These are phyloP conservation scores for Leucophenga maculata DNA, from an alignment of 2,888 invertebrate genomes.

Conservation along the genomic window DNA sequence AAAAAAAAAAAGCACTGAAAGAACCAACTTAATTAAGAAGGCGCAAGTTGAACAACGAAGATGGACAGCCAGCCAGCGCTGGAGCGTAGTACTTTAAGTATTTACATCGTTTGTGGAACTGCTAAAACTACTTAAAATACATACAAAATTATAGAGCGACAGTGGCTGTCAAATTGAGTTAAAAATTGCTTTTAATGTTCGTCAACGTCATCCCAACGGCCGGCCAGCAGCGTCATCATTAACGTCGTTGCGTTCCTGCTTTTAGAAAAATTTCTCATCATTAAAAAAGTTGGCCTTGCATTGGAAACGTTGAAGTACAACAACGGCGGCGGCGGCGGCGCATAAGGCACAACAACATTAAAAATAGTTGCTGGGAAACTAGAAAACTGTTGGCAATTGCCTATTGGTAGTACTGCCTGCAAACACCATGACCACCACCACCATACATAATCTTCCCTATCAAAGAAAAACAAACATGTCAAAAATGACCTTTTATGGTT, in stretches of 20 bases:
- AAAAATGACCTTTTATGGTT: slow-evolving; percentile 17
- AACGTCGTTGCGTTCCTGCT: not conserved
- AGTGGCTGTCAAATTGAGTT: slow-evolving; percentile 21
- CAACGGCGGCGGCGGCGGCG: not conserved
- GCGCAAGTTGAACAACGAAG: slow-evolving; percentile 14
- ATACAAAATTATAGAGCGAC: slow-evolving; percentile 12
- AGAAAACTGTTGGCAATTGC: no score
- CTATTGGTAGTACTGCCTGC: not conserved
- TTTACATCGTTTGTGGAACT: not conserved
- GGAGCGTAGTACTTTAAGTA: not conserved
- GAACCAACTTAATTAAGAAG: slow-evolving; percentile 10
- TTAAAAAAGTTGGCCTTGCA: not conserved
- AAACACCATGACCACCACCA: not conserved
- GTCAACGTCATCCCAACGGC: slow-evolving; percentile 4
- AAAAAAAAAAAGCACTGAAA: not conserved
- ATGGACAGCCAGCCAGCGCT: slow-evolving; percentile 20
- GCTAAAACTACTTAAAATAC: not conserved
- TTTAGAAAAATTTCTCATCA: slow-evolving; percentile 10
- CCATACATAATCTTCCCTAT: not conserved
- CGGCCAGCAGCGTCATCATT: slow-evolving; percentile 4
- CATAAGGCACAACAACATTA: slow-evolving; percentile 7
- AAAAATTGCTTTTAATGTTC: slow-evolving; percentile 19
- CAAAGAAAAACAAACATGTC: slow-evolving; percentile 15
- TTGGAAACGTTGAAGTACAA: not conserved
- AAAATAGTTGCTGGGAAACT: not conserved